Conservation (phyloP, 1,140 invertebrate genomes). For the Drosophila persimilis region DNA sequence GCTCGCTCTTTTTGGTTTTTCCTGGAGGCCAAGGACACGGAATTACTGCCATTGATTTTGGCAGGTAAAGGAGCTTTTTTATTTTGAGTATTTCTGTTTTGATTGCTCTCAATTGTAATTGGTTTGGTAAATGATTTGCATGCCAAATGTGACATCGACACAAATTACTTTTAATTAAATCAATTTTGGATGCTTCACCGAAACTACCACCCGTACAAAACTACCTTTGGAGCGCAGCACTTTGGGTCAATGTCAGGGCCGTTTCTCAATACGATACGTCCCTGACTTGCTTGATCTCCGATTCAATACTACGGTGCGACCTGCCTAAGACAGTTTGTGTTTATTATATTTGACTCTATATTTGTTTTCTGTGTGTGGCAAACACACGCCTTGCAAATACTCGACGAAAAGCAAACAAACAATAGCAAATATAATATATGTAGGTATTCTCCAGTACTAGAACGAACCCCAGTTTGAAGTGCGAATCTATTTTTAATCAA, state of each 20-base stretch:
- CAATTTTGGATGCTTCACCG: constrained; percentile 16
- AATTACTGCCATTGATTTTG: constrained; percentile 28
- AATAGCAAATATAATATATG: constrained; percentile 24
- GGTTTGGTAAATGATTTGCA: constrained; percentile 16
- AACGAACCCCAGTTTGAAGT: constrained; percentile 8
- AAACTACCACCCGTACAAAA: background rate
- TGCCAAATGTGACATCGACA: constrained; percentile 22
- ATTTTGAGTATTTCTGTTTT: constrained; percentile 26
- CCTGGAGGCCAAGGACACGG: constrained; percentile 15
- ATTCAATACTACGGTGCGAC: constrained; percentile 25
- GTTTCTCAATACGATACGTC: constrained; percentile 19
- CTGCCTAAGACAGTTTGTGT: constrained; percentile 29
- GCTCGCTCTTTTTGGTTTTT: background rate
- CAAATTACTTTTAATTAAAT: constrained; percentile 12
- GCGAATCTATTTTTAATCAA: constrained; percentile 16
- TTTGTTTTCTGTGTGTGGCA: constrained; percentile 7
- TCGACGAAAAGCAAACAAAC: constrained; percentile 15
- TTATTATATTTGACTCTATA: constrained; percentile 13
- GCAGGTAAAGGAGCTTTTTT: background rate
- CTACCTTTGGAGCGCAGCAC: constrained; percentile 9
- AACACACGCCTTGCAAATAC: constrained; percentile 2
- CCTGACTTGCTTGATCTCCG: constrained; percentile 6
- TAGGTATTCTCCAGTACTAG: background rate
- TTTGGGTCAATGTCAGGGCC: constrained; percentile 58
- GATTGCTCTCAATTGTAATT: constrained; percentile 22